These are phyloP conservation scores for Menura novaehollandiae DNA, from an alignment of 2,113 vertebrate genomes.

Conservation along the genomic window DNA sequence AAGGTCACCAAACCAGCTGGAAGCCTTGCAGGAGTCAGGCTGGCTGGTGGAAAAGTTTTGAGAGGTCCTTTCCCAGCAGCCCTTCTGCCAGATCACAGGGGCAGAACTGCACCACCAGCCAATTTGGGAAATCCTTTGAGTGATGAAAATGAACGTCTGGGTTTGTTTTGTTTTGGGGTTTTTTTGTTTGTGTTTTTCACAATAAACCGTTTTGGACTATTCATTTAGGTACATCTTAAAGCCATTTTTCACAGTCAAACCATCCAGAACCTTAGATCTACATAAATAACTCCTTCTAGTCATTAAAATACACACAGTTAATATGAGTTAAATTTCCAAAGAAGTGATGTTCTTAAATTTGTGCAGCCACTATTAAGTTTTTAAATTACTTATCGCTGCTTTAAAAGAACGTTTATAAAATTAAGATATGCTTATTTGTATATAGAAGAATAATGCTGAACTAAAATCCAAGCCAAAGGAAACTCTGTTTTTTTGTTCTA, in stretches of 20 bases:
- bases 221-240: background rate
- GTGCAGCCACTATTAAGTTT: background rate
- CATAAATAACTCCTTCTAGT: background rate
- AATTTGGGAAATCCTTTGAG: background rate
- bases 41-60: background rate
- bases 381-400: background rate
- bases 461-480: background rate
- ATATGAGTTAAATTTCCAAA: background rate
- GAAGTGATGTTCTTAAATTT: background rate
- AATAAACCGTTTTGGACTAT: background rate
- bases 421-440: background rate
- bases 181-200: background rate
- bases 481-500: background rate
- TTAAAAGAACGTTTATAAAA: background rate
- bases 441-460: background rate
- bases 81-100: background rate
- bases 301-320: background rate
- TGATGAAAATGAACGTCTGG: background rate
- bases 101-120: background rate
- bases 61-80: background rate
- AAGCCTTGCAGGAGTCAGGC: background rate
- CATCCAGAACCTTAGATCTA: background rate
- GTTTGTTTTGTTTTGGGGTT: background rate
- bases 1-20: slow-evolving; percentile 12
- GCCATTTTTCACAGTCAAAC: background rate